phyloP scores from a whole-genome alignment of 2,888 invertebrate genomes.

The Latrodectus hesperus region DNA sequence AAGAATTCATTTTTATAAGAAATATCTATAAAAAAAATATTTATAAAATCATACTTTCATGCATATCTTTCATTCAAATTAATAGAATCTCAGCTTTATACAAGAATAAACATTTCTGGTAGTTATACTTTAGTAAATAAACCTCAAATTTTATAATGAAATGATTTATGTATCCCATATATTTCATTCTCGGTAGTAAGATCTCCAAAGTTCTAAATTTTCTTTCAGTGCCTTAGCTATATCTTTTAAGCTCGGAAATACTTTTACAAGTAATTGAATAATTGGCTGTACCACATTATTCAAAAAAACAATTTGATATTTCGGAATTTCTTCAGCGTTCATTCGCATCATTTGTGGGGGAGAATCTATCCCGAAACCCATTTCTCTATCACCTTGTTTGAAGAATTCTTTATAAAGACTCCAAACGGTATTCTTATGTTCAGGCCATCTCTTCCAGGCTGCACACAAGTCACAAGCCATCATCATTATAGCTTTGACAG shows the following conservation, averaged over 20 bases:
- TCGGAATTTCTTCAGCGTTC: slow-evolving; percentile 45
- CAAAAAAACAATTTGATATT: slow-evolving; percentile 39
- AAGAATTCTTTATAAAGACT: slow-evolving; percentile 50
- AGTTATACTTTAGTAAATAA: too few species aligned
- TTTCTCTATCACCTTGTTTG: slow-evolving; percentile 52
- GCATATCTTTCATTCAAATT: too few species aligned
- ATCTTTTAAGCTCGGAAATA: slow-evolving; percentile 10
- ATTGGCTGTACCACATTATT: slow-evolving; percentile 20
- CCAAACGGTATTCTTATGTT: slow-evolving; percentile 53
- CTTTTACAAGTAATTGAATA: slow-evolving; percentile 13
- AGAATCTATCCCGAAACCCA: slow-evolving; percentile 13
- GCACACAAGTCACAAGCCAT: slow-evolving; percentile 55
- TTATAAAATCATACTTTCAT: too few species aligned
- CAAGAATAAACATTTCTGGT: too few species aligned
- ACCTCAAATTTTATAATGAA: too few species aligned
- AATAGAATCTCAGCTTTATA: too few species aligned
- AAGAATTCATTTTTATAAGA: too few species aligned
- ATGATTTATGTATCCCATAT: neutral
- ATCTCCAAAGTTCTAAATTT: slow-evolving; percentile 29
- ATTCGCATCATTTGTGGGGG: slow-evolving; percentile 27
- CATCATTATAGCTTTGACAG: slow-evolving; percentile 44
- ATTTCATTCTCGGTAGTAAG: slow-evolving; percentile 5
- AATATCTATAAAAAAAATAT: too few species aligned
- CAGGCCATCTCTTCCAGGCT: slow-evolving; percentile 47
- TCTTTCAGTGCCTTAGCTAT: slow-evolving; percentile 10